These are phyloP conservation scores for Podabrus alpinus DNA, from an alignment of 2,888 invertebrate species.

Conservation along the genomic window DNA sequence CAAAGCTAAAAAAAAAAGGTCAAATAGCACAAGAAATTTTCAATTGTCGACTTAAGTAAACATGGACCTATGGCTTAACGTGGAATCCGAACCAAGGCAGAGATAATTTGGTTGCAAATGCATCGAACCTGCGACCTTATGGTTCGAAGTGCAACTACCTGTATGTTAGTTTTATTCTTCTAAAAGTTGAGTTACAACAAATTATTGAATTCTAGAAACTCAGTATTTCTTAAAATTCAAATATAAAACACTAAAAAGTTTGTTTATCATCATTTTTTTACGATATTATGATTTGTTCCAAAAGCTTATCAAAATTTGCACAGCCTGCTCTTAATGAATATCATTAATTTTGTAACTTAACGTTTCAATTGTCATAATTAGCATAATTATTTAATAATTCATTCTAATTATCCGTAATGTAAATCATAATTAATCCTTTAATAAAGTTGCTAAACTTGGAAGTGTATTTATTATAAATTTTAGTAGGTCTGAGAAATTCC, in stretches of 20 bases:
- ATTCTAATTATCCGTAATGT: background rate
- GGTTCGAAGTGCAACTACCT: too few relatives aligned
- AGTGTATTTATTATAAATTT: background rate
- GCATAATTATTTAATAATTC: background rate
- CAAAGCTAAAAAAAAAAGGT: too few relatives aligned
- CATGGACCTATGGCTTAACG: too few relatives aligned
- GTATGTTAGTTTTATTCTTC: too few relatives aligned
- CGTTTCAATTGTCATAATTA: background rate
- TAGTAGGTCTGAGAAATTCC: constrained; percentile 2
- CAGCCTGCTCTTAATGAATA: background rate
- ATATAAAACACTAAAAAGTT: background rate
- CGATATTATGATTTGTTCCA: background rate
- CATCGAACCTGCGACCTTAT: too few relatives aligned
- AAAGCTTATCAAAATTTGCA: background rate
- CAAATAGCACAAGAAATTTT: too few relatives aligned
- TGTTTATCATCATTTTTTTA: background rate
- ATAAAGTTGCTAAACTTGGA: background rate
- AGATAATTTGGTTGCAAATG: too few relatives aligned
- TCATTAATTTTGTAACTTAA: background rate
- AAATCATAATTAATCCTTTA: background rate
- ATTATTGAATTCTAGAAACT: background rate
- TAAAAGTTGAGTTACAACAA: too few relatives aligned
- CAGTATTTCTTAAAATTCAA: background rate
- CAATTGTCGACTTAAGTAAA: too few relatives aligned
- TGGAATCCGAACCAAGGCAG: too few relatives aligned